Evolutionary conservation across 2,888 invertebrate genomes (phyloP).

Genomic region (Osmoderma eremita): DNA sequence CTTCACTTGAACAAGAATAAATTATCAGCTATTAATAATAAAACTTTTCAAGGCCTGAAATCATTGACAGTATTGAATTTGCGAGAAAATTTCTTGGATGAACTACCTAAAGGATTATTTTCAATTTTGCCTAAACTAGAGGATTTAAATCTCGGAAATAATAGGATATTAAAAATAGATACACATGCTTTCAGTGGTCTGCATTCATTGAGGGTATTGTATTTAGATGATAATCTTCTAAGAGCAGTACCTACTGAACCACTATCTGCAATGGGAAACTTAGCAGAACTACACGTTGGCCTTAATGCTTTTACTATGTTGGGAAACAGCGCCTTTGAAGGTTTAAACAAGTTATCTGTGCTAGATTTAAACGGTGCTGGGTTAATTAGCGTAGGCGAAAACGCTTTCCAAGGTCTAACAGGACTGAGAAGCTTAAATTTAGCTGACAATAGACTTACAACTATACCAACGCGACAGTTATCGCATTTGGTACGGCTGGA

Average conservation of each 20-base stretch:
- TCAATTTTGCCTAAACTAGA: conserved; percentile 79
- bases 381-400: conserved; percentile 79
- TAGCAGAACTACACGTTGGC: conserved; percentile 87
- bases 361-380: conserved; percentile 85
- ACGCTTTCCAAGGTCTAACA: conserved; percentile 79
- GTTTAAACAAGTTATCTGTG: conserved; percentile 77
- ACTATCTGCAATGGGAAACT: conserved; percentile 76
- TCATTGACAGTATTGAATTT: conserved; percentile 83
- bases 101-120: conserved; percentile 79
- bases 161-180: conserved; percentile 84
- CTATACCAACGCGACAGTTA: conserved; percentile 80
- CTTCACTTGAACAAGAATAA: conserved; percentile 87
- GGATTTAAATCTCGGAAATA: conserved; percentile 87
- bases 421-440: conserved; percentile 81
- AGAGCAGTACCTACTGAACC: conserved; percentile 80
- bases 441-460: conserved; percentile 80
- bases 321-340: conserved; percentile 81
- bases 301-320: conserved; percentile 82
- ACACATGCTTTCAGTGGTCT: conserved; percentile 81
- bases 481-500: conserved; percentile 78
- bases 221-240: conserved; percentile 85
- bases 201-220: conserved; percentile 79
- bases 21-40: conserved; percentile 81
- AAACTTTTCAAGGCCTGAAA: conserved; percentile 81
- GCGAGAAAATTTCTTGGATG: conserved; percentile 83